A percentile compares a stretch with the other conserved stretches of the same genome.
Conservation (phyloP, 2,113 vertebrate species). For the Otocyon megalotis region DNA sequence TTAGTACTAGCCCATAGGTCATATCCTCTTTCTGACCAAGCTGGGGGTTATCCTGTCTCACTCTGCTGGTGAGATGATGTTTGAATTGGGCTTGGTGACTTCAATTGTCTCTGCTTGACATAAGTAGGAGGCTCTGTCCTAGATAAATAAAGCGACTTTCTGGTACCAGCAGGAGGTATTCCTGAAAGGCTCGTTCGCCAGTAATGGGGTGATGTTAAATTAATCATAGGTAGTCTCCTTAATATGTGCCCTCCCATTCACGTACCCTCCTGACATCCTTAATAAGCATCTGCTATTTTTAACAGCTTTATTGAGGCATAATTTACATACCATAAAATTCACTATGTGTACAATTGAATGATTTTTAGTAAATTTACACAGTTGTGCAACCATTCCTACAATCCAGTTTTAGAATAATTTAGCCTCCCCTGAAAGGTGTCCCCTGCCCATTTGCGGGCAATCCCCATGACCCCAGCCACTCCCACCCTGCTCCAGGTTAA, state of each 20-base stretch:
- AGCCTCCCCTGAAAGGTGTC: neutral
- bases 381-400: neutral
- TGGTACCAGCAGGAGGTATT: constrained; percentile 54
- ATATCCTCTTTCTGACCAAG: constrained; percentile 35
- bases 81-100: constrained; percentile 56
- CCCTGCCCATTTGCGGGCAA: neutral
- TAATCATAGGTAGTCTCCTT: constrained; percentile 62
- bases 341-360: neutral
- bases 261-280: constrained; percentile 10
- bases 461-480: neutral
- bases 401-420: constrained; percentile 23
- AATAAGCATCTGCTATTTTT: constrained; percentile 62
- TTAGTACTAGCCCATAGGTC: neutral
- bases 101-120: constrained; percentile 65
- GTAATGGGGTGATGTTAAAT: constrained; percentile 53
- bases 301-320: constrained; percentile 64
- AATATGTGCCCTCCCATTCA: constrained; percentile 18
- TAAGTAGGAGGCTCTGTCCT: constrained; percentile 12
- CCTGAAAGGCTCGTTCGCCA: constrained; percentile 62
- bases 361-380: constrained; percentile 47
- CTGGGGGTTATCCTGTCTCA: constrained; percentile 20
- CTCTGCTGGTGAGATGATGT: constrained; percentile 47
- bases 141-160: constrained; percentile 35
- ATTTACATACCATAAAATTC: constrained; percentile 51
- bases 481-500: neutral